Percentiles rank a stretch among this genome's conserved stretches.
phyloP scores from a whole-genome alignment of 1,140 invertebrate species.

The Diprion similis region DNA sequence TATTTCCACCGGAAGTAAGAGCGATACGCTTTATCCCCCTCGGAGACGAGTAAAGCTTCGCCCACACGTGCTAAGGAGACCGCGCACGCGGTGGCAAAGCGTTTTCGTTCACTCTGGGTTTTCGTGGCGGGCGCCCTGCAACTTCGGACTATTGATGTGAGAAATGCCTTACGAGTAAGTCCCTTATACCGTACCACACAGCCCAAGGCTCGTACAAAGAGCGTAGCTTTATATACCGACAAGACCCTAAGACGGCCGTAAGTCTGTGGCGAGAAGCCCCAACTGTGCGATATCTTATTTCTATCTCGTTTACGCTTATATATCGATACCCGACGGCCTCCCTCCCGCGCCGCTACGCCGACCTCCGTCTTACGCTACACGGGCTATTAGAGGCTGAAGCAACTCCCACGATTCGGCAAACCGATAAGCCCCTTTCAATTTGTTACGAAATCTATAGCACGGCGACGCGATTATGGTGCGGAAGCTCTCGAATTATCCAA shows the following conservation, averaged over 20 bases:
- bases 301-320: conserved; percentile 29
- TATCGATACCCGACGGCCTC: background rate
- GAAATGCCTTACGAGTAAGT: background rate
- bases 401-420: background rate
- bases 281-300: conserved; percentile 52
- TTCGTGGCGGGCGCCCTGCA: background rate
- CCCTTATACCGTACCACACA: background rate
- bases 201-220: too few relatives aligned
- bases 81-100: background rate
- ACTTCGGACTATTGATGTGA: background rate
- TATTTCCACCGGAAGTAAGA: conserved; percentile 7
- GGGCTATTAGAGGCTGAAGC: background rate
- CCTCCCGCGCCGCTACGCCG: background rate
- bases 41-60: background rate
- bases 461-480: background rate
- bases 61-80: background rate
- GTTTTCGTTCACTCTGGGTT: too few relatives aligned
- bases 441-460: background rate
- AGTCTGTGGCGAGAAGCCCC: conserved; percentile 57
- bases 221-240: background rate
- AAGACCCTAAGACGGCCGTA: conserved; percentile 34
- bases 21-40: background rate
- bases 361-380: background rate
- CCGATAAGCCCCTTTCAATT: background rate
- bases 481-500: too few relatives aligned